Base-by-base conservation (phyloP, 2,888 invertebrate species). In the Drosophila meridionalis region DNA sequence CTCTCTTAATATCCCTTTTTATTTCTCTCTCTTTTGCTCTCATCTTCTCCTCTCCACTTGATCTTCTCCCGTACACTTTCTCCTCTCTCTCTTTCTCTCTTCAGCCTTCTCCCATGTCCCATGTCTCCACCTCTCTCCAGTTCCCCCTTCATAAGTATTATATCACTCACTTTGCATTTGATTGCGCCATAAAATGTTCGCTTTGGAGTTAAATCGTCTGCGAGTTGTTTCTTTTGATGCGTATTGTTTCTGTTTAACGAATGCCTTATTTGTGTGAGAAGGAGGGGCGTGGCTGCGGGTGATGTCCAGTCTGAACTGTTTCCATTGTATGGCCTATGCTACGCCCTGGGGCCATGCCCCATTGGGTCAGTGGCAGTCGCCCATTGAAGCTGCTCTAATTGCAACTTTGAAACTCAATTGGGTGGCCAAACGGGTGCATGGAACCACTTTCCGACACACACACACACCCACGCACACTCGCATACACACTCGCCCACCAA, bases 331-430 rank as follows among this genome's bases (percentile, higher is more conserved):
- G 58, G 53, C 34, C 34, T 30, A 30, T 11, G 40, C n/a, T 14
- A 5, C 20, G 12, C 32, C 53, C 5, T 34, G 45, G 43, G 30
- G 48, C 26, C 52, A 64, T 52, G 66, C 63, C 65, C 75, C 69
- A 69, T 68, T 80, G 83, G 78, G 69, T 73, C 69, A 69, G 60
- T 63, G 78, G 75, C 67, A 56, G 71, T 28, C 69, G 78, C 64
- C 58, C 82, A 77, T 70, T 85, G 82, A 80, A 78, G 77, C 87
- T 76, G 87, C 87, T 87, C 85, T 86, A 86, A 86, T 86, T 86
- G 85, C 85, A 86, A 86, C 85, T 86, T 85, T 86, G 87, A 86
- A 86, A 86, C 87, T 86, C 85, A 86, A 86, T 87, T 85, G 85
- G 76, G 76, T 80, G 68, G 72, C 69, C 81, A 69, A 36, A 63